phyloP scores from a whole-genome alignment of 2,797 vertebrate genomes.

The Galaxias olidus region DNA sequence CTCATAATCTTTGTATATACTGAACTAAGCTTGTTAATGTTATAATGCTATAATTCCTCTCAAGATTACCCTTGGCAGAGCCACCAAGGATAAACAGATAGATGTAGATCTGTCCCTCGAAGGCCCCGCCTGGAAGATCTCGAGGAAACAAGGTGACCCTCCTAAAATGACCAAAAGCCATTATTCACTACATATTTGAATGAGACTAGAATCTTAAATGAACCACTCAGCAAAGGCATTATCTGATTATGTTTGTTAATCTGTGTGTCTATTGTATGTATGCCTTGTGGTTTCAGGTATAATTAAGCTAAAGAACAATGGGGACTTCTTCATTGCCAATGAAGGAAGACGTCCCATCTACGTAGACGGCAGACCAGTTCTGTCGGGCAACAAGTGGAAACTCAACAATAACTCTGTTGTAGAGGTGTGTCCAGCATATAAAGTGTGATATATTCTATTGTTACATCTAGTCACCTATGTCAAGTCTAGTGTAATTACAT shows the following conservation, averaged over 20 bases:
- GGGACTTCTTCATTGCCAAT: constrained; percentile 95
- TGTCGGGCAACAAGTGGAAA: constrained; percentile 94
- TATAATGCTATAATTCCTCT: no score
- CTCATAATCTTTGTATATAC: no score
- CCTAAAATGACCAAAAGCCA: background rate
- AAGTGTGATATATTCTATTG: no score
- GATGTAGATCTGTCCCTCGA: constrained; percentile 94
- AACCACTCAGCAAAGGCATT: no score
- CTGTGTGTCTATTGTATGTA: background rate
- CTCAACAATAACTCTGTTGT: constrained; percentile 96
- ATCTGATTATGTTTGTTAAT: background rate
- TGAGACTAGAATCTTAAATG: no score
- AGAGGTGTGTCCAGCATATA: constrained; percentile 79
- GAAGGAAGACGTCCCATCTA: constrained; percentile 93
- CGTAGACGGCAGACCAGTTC: constrained; percentile 91
- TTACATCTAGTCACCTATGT: no score
- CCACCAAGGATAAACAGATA: constrained; percentile 97
- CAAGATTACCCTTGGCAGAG: constrained; percentile 92
- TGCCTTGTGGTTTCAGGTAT: constrained; percentile 86
- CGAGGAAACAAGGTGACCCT: constrained; percentile 88
- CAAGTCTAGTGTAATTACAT: no score
- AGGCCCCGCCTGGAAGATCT: constrained; percentile 97
- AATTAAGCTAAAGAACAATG: constrained; percentile 95
- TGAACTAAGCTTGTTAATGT: no score
- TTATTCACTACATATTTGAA: no score